Evolutionary conservation across 1,140 invertebrate genomes (phyloP).

Genomic region (Bombus pyrosoma): DNA sequence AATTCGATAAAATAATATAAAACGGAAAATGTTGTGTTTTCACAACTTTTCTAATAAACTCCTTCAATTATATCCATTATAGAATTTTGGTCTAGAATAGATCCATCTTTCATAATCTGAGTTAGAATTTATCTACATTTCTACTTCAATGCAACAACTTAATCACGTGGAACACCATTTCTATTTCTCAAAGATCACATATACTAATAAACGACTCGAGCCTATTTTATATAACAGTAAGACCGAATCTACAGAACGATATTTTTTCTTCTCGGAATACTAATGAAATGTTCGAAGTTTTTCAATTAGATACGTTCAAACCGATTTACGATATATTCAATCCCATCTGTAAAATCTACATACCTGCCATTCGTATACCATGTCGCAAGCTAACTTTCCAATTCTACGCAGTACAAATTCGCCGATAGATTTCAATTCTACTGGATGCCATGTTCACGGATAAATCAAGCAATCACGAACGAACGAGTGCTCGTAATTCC

Average conservation of each 20-base stretch:
- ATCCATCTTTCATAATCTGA: too few relatives aligned
- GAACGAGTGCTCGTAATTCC: constrained; percentile 12
- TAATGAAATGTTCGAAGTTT: neutral
- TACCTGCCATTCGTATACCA: neutral
- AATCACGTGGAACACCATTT: too few relatives aligned
- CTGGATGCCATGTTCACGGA: neutral
- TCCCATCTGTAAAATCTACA: neutral
- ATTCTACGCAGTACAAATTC: neutral
- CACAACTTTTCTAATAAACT: too few relatives aligned
- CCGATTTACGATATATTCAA: neutral
- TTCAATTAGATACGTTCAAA: neutral
- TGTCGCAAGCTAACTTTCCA: neutral
- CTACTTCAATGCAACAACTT: too few relatives aligned
- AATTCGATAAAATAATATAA: too few relatives aligned
- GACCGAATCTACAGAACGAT: neutral
- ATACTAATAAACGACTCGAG: too few relatives aligned
- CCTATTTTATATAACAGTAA: too few relatives aligned
- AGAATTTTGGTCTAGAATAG: too few relatives aligned
- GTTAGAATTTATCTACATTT: too few relatives aligned
- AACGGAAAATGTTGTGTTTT: too few relatives aligned
- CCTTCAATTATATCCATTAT: too few relatives aligned
- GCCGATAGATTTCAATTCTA: neutral
- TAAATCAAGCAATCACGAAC: neutral
- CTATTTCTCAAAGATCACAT: too few relatives aligned
- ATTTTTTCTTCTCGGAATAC: neutral